Conservation (phyloP, 2,888 invertebrate species). For the Geophilus truncorum region DNA sequence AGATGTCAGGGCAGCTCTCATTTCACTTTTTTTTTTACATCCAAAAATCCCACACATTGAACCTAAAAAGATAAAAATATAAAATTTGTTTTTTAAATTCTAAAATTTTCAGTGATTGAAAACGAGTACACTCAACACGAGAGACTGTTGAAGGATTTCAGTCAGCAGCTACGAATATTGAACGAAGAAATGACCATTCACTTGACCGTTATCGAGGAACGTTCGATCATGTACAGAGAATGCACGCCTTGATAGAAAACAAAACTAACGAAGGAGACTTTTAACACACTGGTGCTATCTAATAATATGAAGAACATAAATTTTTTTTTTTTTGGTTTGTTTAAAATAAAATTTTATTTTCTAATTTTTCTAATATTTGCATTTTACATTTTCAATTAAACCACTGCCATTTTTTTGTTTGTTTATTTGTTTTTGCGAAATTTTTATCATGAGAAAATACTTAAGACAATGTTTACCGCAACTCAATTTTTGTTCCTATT, state of each 20-base stretch:
- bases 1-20: too few relatives aligned
- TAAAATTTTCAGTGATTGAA: slow-evolving; percentile 55
- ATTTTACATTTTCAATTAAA: background rate
- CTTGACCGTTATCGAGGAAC: slow-evolving; percentile 57
- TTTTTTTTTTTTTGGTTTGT: background rate
- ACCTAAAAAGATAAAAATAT: background rate
- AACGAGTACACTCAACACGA: slow-evolving; percentile 63
- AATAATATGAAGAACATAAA: background rate
- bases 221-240: slow-evolving; percentile 59
- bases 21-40: too few relatives aligned
- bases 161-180: slow-evolving; percentile 58
- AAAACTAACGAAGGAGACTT: background rate
- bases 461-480: background rate
- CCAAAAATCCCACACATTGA: too few relatives aligned
- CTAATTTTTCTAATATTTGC: background rate
- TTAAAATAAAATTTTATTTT: background rate
- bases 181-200: slow-evolving; percentile 60
- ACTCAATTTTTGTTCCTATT: background rate
- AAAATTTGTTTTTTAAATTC: background rate
- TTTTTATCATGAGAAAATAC: background rate
- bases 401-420: background rate
- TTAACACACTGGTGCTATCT: background rate
- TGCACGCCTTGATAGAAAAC: slow-evolving; percentile 37
- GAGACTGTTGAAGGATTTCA: slow-evolving; percentile 57
- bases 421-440: background rate